phyloP scores from a whole-genome alignment of 1,140 invertebrate genomes.

The Belonocnema kinseyi region DNA sequence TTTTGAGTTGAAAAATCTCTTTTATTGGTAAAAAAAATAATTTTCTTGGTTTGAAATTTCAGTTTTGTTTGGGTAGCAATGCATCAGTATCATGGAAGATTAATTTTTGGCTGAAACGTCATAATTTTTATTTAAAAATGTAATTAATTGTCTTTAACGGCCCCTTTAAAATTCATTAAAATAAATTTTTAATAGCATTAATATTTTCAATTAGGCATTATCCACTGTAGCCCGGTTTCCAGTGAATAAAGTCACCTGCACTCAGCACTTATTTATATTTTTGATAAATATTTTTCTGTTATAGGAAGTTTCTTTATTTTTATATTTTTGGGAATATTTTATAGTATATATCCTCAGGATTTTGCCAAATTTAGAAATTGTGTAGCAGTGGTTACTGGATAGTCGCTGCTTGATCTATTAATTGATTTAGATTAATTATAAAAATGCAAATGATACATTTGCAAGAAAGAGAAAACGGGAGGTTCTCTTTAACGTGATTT shows the following conservation, averaged over 20 bases:
- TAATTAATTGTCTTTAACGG: no score
- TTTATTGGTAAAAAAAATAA: no score
- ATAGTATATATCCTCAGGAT: not conserved
- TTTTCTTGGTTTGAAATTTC: no score
- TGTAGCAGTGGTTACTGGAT: not conserved
- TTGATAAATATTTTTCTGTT: slow-evolving; percentile 1
- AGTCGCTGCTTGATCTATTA: not conserved
- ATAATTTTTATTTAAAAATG: no score
- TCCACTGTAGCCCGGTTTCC: no score
- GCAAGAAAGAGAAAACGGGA: not conserved
- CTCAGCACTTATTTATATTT: not conserved
- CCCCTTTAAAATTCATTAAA: no score
- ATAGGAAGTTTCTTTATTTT: not conserved
- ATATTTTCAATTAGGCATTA: no score
- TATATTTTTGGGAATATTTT: not conserved
- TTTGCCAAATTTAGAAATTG: not conserved
- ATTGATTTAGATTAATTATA: not conserved
- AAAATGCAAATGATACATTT: not conserved
- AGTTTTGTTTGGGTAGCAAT: no score
- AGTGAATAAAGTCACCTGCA: not conserved
- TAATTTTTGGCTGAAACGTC: no score
- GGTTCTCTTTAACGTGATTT: slow-evolving; percentile 9
- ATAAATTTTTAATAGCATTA: no score
- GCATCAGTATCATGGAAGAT: no score
- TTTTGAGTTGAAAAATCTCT: no score